Percentiles rank a stretch among this genome's conserved stretches.
These are phyloP conservation scores for Litocranius walleri DNA, from an alignment of 2,113 vertebrate species.

Conservation along the genomic window DNA sequence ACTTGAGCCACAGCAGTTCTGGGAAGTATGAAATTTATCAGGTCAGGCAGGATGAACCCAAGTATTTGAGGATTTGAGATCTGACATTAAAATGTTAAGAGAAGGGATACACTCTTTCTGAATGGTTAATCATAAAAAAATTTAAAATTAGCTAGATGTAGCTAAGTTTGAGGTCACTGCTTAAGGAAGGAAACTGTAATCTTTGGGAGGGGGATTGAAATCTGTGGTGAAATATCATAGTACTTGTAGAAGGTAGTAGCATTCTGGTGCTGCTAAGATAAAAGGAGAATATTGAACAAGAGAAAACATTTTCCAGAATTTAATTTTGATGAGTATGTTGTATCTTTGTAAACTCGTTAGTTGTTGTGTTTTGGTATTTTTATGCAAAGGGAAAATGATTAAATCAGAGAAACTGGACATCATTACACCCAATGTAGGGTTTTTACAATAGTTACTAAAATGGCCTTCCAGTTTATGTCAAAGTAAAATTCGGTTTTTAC, in stretches of 20 bases:
- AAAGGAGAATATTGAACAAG: background rate
- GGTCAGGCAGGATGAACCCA: background rate
- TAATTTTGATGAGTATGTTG: background rate
- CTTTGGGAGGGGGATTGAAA: background rate
- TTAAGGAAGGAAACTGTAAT: background rate
- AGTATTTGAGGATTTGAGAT: background rate
- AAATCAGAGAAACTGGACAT: background rate
- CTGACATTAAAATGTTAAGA: background rate
- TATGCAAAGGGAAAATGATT: background rate
- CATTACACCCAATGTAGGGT: background rate
- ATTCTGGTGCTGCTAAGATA: background rate
- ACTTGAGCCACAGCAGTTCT: background rate
- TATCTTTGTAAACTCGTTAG: background rate
- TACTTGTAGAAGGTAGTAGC: background rate
- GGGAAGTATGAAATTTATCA: background rate
- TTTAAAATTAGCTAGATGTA: background rate
- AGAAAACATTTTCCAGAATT: background rate
- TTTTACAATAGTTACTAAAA: background rate
- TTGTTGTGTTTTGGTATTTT: background rate
- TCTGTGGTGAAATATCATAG: background rate
- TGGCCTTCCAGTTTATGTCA: background rate
- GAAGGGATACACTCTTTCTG: background rate
- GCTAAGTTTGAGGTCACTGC: background rate
- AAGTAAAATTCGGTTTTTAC: background rate
- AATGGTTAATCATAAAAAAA: background rate